Base-by-base conservation (phyloP, 2,888 invertebrate genomes). In the Ariolimax columbianus region DNA sequence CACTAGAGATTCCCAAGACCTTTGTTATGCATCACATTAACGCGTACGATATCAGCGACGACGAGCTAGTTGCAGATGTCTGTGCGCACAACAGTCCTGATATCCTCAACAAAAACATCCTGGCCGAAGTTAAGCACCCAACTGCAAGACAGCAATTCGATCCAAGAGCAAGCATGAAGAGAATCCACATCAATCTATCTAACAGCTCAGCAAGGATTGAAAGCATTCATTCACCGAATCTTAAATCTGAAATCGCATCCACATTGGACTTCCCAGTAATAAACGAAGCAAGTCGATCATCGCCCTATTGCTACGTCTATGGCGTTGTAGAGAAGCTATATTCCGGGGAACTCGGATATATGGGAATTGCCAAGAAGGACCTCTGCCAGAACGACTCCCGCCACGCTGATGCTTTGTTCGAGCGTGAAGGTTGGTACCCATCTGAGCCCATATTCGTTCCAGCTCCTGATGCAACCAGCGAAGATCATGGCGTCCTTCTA, bases 1-100 rank as follows among this genome's bases (percentile, higher is more conserved):
- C 86, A 1, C 89, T 91, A 4, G 89, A 87, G 0, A 90, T 88
- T 59, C 89, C 90, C 26, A 90, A 88, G 59, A 88, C 90, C 30
- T 92, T 92, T 77, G 87, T 88, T 63, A 91, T 92, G 91, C 93
- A 93, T 83, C 91, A 91, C 83, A 89, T 92, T 23, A 93, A 93
- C 82, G 91, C 92, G 11, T 93, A 89, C 82, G 92, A 93, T 86
- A 68, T 68, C 0, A 85, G 85, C 7, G 82, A 85, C 1, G 85
- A 83, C 0, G 68, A 82, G 9, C 86, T 93, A n/a, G 80, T 91
- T 23, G 88, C 92, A 1, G 93, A 93, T 83, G 77, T 91, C 26
- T 89, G 91, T 1, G 82, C 92, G 19, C 92, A 93, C 85, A 89
- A 89, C 0, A 89, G 88, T 78, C 90, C 92, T 2, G 87, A 89